A percentile compares a stretch with the other conserved stretches of the same genome.
Conservation (phyloP, 2,797 vertebrate species). For the Furcifer pardalis region DNA sequence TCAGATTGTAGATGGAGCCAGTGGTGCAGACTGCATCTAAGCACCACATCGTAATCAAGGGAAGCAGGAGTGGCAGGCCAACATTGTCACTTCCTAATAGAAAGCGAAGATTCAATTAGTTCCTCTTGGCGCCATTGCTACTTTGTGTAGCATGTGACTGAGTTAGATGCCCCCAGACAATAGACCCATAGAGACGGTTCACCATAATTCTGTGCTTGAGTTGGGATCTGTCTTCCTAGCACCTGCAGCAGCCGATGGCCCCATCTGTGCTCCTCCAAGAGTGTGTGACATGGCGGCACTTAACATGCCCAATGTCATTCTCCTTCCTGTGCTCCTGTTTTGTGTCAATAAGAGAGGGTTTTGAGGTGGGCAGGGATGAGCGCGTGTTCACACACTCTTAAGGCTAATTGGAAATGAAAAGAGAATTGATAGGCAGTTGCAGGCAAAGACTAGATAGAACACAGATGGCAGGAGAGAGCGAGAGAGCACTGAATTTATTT, state of each 20-base stretch:
- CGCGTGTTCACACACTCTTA: accelerated
- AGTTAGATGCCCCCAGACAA: constrained; percentile 59
- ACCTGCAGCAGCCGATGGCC: constrained; percentile 70
- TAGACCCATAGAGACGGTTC: constrained; percentile 55
- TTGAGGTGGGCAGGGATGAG: neutral
- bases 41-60: neutral
- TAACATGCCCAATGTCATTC: constrained; percentile 56
- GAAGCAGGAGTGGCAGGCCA: constrained; percentile 38
- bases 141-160: neutral
- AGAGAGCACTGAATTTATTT: constrained; percentile 41
- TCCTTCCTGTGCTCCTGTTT: constrained; percentile 54
- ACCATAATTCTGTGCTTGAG: constrained; percentile 60
- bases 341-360: constrained; percentile 1
- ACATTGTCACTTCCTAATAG: constrained; percentile 65
- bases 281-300: neutral
- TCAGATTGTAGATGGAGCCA: constrained; percentile 38
- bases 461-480: constrained; percentile 46
- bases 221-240: constrained; percentile 54
- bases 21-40: accelerated
- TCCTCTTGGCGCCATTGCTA: constrained; percentile 20
- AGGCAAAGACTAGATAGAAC: constrained; percentile 21
- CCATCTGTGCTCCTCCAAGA: constrained; percentile 66
- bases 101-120: constrained; percentile 51
- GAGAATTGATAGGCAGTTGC: neutral
- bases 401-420: constrained; percentile 46